Evolutionary conservation across 2,113 vertebrate species (phyloP).

Genomic region (Charadrius vociferus): DNA sequence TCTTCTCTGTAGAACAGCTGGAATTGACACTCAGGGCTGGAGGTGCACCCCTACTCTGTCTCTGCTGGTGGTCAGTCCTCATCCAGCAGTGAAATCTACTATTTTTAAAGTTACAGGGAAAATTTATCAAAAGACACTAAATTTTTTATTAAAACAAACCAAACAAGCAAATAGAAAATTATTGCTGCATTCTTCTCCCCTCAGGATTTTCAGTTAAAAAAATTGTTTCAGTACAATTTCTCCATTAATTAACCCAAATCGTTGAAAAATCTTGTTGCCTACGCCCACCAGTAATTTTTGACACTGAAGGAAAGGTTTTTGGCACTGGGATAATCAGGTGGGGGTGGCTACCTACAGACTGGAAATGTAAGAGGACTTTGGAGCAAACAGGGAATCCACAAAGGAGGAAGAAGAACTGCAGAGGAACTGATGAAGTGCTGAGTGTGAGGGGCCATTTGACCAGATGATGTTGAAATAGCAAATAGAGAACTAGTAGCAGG

Average conservation of each 20-base stretch:
- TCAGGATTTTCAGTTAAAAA: not conserved
- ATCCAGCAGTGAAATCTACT: not conserved
- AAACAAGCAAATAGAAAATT: not conserved
- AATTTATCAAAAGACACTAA: not conserved
- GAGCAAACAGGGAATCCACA: not conserved
- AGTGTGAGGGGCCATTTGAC: not conserved
- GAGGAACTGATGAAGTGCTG: not conserved
- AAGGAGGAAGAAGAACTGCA: not conserved
- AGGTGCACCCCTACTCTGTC: not conserved
- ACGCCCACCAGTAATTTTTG: not conserved
- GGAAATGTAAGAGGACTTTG: not conserved
- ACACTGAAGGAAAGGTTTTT: not conserved
- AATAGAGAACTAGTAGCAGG: not conserved
- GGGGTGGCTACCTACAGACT: not conserved
- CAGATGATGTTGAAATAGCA: accelerated
- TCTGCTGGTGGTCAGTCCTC: not conserved
- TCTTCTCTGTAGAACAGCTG: not conserved
- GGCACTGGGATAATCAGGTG: not conserved
- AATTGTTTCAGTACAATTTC: not conserved
- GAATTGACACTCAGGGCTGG: not conserved
- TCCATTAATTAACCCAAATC: not conserved
- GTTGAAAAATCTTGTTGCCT: not conserved
- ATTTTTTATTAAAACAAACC: not conserved
- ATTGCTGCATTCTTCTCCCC: not conserved
- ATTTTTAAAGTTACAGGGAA: not conserved